Percentiles rank a stretch among this genome's conserved stretches.
Evolutionary conservation across 2,888 invertebrate genomes (phyloP).

Genomic region (Alloscopus bannaensis): DNA sequence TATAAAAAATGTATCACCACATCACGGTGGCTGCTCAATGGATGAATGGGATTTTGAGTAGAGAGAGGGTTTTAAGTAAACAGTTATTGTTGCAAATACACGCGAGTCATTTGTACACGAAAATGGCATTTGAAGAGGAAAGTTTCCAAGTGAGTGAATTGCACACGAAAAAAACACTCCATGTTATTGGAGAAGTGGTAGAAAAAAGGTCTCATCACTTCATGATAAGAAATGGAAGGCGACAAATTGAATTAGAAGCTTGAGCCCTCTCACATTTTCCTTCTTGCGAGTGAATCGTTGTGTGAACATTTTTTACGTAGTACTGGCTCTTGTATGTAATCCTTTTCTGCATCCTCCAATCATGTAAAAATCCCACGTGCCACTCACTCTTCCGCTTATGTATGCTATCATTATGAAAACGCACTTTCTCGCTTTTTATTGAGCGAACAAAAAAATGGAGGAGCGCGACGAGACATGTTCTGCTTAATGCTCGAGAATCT

Average conservation of each 20-base stretch:
- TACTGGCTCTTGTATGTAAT: too few species aligned
- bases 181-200: not conserved
- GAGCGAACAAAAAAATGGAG: conserved; percentile 1
- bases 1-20: too few species aligned
- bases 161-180: not conserved
- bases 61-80: not conserved
- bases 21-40: too few species aligned
- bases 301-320: not conserved
- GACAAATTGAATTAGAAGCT: conserved; percentile 14
- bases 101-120: not conserved
- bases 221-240: not conserved
- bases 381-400: conserved; percentile 23
- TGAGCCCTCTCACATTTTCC: not conserved
- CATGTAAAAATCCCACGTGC: conserved; percentile 26
- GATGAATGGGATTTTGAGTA: not conserved
- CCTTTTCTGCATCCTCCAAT: conserved; percentile 16
- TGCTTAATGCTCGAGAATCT: conserved; percentile 3
- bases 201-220: too few species aligned
- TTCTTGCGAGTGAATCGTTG: not conserved
- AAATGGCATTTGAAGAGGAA: not conserved
- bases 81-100: not conserved
- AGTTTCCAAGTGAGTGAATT: not conserved
- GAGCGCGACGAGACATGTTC: conserved; percentile 3
- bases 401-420: conserved; percentile 1
- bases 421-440: not conserved